Conservation (phyloP, 37 sponge, comb jelly and placozoan species). For the Mnemiopsis leidyi region DNA sequence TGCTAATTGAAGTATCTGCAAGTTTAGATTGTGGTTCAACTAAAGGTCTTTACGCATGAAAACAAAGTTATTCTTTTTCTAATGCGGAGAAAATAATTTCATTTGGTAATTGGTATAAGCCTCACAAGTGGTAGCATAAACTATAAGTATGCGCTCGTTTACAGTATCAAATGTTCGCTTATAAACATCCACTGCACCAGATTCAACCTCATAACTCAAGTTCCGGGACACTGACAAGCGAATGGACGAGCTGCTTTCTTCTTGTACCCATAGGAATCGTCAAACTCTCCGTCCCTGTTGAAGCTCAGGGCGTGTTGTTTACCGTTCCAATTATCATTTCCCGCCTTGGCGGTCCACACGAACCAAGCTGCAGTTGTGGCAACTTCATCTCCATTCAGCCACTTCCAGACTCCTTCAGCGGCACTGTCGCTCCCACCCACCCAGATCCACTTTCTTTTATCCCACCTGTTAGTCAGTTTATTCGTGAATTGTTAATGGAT, state of each 20-base stretch:
- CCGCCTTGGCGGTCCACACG: neutral
- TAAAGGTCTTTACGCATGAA: too few species aligned
- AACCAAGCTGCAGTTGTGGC: constrained; percentile 1
- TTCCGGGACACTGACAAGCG: constrained; percentile 56
- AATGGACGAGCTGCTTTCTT: neutral
- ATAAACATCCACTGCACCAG: neutral
- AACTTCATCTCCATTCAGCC: neutral
- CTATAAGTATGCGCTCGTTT: neutral
- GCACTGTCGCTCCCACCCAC: constrained; percentile 2
- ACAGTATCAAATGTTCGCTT: neutral
- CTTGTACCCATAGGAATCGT: neutral
- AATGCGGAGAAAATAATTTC: too few species aligned
- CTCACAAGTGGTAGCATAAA: neutral
- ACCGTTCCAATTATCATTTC: neutral
- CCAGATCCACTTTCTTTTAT: constrained; percentile 9
- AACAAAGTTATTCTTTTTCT: too few species aligned
- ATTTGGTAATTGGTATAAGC: too few species aligned
- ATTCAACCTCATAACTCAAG: neutral
- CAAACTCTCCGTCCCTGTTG: neutral
- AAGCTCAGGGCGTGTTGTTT: neutral
- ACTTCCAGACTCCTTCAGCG: neutral
- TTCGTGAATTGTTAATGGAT: too few species aligned
- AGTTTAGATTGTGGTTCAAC: too few species aligned
- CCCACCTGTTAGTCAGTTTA: too few species aligned
- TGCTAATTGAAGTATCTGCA: too few species aligned